A percentile compares a stretch with the other conserved stretches of the same genome.
phyloP scores from a whole-genome alignment of 2,888 invertebrate genomes.

The Phragmatobia fuliginosa region DNA sequence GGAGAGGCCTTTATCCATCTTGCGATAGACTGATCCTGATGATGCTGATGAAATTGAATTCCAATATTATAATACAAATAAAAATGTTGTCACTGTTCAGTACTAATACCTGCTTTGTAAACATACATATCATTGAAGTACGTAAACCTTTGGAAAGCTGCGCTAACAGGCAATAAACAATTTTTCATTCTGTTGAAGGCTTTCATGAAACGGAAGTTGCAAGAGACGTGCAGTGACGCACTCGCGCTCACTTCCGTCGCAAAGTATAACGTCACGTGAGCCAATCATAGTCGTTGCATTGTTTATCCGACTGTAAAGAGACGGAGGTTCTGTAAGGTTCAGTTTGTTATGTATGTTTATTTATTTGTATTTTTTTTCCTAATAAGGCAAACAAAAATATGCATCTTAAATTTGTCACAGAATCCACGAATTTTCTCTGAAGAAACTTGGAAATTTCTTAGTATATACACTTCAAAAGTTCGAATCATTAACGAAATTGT shows the following conservation, averaged over 20 bases:
- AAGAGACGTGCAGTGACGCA: conserved; percentile 12
- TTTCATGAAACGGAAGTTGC: conserved; percentile 22
- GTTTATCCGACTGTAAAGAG: neutral
- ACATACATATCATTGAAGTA: neutral
- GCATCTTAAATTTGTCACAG: too few species aligned
- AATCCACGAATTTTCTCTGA: too few species aligned
- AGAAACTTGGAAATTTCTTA: too few species aligned
- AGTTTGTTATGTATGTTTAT: too few species aligned
- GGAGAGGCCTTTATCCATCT: too few species aligned
- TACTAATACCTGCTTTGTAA: neutral
- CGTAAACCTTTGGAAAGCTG: conserved; percentile 5
- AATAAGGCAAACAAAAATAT: too few species aligned
- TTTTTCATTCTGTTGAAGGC: conserved; percentile 26
- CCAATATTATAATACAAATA: too few species aligned
- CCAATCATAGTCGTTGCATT: neutral
- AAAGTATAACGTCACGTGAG: conserved; percentile 6
- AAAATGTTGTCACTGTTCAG: too few species aligned
- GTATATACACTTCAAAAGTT: neutral
- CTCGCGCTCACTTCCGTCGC: conserved; percentile 17
- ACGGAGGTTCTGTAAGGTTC: neutral
- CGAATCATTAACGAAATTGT: neutral
- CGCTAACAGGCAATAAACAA: conserved; percentile 18
- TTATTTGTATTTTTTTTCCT: too few species aligned
- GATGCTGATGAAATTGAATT: too few species aligned
- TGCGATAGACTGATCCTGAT: too few species aligned